Evolutionary conservation across 2,113 vertebrate genomes (phyloP).

Genomic region (Desmodus rotundus): DNA sequence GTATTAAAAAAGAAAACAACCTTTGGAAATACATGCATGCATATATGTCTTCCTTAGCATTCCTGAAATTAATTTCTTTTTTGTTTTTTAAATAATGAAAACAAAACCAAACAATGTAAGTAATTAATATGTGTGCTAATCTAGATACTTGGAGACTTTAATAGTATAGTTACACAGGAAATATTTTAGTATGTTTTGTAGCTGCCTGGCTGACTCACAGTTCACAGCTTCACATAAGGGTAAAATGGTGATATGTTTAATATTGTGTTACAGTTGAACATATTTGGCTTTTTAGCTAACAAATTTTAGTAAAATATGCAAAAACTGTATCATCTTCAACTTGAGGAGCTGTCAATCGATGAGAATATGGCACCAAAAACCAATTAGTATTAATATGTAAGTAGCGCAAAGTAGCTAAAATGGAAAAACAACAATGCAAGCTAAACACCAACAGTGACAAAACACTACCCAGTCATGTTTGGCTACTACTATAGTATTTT

Average conservation of each 20-base stretch:
- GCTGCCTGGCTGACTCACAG: not conserved
- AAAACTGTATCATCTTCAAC: not conserved
- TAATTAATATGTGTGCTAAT: not conserved
- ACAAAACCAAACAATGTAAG: not conserved
- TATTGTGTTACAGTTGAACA: not conserved
- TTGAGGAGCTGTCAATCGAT: not conserved
- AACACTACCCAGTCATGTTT: not conserved
- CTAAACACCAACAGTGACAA: not conserved
- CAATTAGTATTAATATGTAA: not conserved
- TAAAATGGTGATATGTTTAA: not conserved
- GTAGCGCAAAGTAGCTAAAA: not conserved
- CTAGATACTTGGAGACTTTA: not conserved
- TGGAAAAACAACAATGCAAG: not conserved
- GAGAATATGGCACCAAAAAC: not conserved
- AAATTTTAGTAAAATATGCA: not conserved
- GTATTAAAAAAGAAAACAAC: not conserved
- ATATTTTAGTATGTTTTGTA: not conserved
- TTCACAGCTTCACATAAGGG: not conserved
- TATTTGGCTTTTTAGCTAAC: not conserved
- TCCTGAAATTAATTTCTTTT: not conserved
- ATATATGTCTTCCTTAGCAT: not conserved
- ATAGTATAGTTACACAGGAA: not conserved
- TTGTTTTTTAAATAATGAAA: slow-evolving; percentile 22
- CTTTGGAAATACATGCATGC: not conserved
- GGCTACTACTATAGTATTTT: not conserved